phyloP scores from a whole-genome alignment of 2,888 invertebrate species.

The Leptinotarsa peninsularis region DNA sequence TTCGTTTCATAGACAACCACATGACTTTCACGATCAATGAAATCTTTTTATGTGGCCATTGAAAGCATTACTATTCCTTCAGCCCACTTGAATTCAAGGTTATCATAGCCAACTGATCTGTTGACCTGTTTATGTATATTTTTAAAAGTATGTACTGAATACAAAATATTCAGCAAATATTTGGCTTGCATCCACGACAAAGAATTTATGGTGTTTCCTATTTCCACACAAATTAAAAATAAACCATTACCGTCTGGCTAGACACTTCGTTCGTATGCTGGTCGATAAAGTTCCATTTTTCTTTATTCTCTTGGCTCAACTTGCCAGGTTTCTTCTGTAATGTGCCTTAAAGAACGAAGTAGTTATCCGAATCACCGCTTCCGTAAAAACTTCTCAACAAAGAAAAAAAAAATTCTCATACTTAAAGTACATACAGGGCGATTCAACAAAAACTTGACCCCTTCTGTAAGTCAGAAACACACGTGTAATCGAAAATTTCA shows the following conservation, averaged over 20 bases:
- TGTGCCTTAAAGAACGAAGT: neutral
- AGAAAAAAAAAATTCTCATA: no score
- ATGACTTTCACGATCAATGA: no score
- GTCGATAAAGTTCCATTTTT: constrained; percentile 41
- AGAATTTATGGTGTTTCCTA: constrained; percentile 44
- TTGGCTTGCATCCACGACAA: constrained; percentile 41
- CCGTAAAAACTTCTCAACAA: no score
- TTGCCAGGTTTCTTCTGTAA: constrained; percentile 27
- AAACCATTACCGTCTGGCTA: constrained; percentile 43
- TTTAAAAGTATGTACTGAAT: constrained; percentile 16
- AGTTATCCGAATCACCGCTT: constrained; percentile 5
- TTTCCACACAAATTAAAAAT: constrained; percentile 48
- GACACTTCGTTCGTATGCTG: constrained; percentile 32
- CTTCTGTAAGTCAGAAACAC: no score
- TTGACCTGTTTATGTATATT: constrained; percentile 34
- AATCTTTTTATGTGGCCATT: no score
- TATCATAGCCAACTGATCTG: neutral
- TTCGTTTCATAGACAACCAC: no score
- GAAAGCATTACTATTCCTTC: no score
- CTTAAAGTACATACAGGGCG: no score
- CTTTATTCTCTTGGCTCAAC: constrained; percentile 30
- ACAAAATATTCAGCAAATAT: constrained; percentile 33
- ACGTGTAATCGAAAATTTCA: no score
- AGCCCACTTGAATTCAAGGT: neutral
- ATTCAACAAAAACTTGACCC: no score